Base-by-base conservation (phyloP, 1,140 invertebrate species). In the Trialeurodes vaporariorum region DNA sequence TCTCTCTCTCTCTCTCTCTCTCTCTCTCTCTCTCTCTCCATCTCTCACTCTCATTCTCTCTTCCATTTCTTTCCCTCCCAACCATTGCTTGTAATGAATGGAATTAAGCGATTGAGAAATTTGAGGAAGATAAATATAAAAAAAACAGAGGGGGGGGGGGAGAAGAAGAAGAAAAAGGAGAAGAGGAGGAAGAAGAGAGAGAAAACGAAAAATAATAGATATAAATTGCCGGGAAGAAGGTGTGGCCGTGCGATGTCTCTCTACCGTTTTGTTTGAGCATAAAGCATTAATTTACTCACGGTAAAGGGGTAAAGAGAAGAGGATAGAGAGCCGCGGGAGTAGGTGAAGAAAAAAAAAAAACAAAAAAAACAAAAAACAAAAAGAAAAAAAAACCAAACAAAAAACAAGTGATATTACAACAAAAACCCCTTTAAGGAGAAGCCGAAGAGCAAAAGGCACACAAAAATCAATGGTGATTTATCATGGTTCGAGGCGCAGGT, bases 401-500 rank as follows among this genome's bases (percentile, higher is more conserved):
- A n/a, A n/a, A n/a, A n/a, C n/a, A n/a, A n/a, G n/a, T n/a, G n/a
- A n/a, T n/a, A n/a, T n/a, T n/a, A n/a, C n/a, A n/a, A n/a, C n/a
- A n/a, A n/a, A n/a, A n/a, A n/a, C n/a, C n/a, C n/a, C n/a, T n/a
- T n/a, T n/a, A n/a, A n/a, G n/a, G n/a, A n/a, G n/a, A n/a, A n/a
- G n/a, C n/a, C n/a, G n/a, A n/a, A n/a, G n/a, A n/a, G n/a, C n/a
- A n/a, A n/a, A n/a, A n/a, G n/a, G n/a, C n/a, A n/a, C n/a, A n/a
- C 34, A 49, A 49, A 49, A 49, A 49, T 49, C 34, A 49, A 49
- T 49, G 34, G 34, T 49, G 34, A 49, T 49, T 49, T 49, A 49
- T 49, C 34, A 49, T 49, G 34, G 34, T 49, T 49, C 17, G 5
- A 17, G 34, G 34, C 34, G 34, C 34, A 49, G 34, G 34, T 49